A percentile compares a stretch with the other conserved stretches of the same genome.
Evolutionary conservation across 1,140 invertebrate species (phyloP).

Genomic region (Nasonia vitripennis): DNA sequence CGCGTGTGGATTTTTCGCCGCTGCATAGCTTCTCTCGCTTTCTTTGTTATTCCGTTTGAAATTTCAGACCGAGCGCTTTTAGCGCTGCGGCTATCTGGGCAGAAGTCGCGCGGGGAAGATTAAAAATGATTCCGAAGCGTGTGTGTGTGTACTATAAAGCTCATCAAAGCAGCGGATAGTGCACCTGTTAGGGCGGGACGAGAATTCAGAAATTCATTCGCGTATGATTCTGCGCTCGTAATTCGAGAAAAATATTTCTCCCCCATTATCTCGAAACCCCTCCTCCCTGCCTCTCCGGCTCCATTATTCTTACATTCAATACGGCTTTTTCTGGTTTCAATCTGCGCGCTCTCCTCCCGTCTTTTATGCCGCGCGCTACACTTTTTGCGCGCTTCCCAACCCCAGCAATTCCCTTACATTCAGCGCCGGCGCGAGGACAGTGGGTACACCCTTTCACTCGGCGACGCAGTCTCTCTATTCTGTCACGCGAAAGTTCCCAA

Average conservation of each 20-base stretch:
- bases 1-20: no score
- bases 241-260: slow-evolving; percentile 9
- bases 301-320: slow-evolving; percentile 34
- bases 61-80: no score
- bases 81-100: no score
- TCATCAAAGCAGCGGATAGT: no score
- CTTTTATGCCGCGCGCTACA: neutral
- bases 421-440: slow-evolving; percentile 43
- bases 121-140: neutral
- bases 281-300: neutral
- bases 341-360: neutral
- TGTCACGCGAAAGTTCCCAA: slow-evolving; percentile 55
- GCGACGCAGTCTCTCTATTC: slow-evolving; percentile 45
- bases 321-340: slow-evolving; percentile 23
- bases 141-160: no score
- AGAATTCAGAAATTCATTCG: no score
- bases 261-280: slow-evolving; percentile 26
- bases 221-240: no score
- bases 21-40: slow-evolving; percentile 19
- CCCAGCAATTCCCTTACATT: slow-evolving; percentile 19
- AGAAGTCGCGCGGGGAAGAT: neutral
- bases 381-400: neutral
- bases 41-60: no score
- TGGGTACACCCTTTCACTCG: slow-evolving; percentile 55
- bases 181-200: no score